These are phyloP conservation scores for Limnephilus marmoratus DNA, from an alignment of 2,888 invertebrate species.

Conservation along the genomic window DNA sequence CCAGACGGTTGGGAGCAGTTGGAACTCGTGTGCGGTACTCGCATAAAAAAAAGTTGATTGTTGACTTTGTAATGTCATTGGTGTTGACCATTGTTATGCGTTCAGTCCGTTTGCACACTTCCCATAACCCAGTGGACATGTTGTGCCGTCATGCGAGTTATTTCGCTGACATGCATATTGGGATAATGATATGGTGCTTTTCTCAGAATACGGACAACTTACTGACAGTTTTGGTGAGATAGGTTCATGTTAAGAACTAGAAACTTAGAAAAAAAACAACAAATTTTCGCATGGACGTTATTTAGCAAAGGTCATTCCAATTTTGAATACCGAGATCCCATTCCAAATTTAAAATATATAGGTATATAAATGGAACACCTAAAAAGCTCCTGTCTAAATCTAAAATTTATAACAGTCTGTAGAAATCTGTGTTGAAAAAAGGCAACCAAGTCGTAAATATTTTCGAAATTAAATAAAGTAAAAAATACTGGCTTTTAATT, in stretches of 20 bases:
- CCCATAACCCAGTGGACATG: slow-evolving; percentile 32
- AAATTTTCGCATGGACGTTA: not conserved
- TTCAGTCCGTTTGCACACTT: not conserved
- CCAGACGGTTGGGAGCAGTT: no score
- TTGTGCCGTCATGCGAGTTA: slow-evolving; percentile 25
- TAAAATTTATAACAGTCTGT: no score
- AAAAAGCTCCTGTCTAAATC: no score
- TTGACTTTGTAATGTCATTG: no score
- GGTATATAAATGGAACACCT: no score
- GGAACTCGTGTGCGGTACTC: no score
- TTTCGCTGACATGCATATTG: not conserved
- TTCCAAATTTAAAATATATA: not conserved
- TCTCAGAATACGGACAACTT: not conserved
- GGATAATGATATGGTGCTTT: not conserved
- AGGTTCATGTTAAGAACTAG: not conserved
- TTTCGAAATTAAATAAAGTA: not conserved
- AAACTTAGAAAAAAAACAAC: not conserved
- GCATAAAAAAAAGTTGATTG: no score
- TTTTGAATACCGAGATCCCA: not conserved
- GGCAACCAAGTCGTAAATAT: no score
- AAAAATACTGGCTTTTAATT: not conserved
- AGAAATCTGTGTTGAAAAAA: no score
- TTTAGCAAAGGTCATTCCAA: not conserved
- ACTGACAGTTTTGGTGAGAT: not conserved
- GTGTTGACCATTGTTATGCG: not conserved